Evolutionary conservation across 2,888 invertebrate species (phyloP).

Genomic region (Lochmaea crataegi): DNA sequence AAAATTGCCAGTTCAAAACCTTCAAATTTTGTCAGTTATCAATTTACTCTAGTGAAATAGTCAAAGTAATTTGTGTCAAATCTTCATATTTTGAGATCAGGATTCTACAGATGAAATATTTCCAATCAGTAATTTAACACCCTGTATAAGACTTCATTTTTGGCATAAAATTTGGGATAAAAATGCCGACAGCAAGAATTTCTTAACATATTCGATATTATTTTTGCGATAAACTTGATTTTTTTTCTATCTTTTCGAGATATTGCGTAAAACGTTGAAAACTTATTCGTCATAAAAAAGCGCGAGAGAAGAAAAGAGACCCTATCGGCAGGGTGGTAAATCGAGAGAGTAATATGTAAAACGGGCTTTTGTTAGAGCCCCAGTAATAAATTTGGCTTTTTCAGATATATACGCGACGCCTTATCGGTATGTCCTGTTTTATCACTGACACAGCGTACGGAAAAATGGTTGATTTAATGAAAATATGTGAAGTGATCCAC

Average conservation of each 20-base stretch:
- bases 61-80: no score
- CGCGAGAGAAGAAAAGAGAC: slow-evolving; percentile 42
- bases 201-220: background rate
- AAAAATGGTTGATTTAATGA: slow-evolving; percentile 35
- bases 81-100: no score
- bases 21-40: no score
- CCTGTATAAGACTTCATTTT: background rate
- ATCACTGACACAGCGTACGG: slow-evolving; percentile 28
- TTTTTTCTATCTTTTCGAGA: slow-evolving; percentile 31
- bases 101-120: no score
- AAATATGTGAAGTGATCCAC: slow-evolving; percentile 30
- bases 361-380: slow-evolving; percentile 60
- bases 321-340: slow-evolving; percentile 45
- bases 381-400: slow-evolving; percentile 60
- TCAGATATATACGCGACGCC: slow-evolving; percentile 32
- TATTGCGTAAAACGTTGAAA: slow-evolving; percentile 43
- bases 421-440: slow-evolving; percentile 38
- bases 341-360: slow-evolving; percentile 59
- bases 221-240: slow-evolving; percentile 3
- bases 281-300: slow-evolving; percentile 47
- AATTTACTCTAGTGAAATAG: no score
- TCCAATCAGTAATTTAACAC: no score
- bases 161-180: background rate
- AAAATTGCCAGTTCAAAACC: no score
- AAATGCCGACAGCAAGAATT: background rate